Evolutionary conservation across 1,140 invertebrate species (phyloP).

Genomic region (Anadara kagoshimensis): DNA sequence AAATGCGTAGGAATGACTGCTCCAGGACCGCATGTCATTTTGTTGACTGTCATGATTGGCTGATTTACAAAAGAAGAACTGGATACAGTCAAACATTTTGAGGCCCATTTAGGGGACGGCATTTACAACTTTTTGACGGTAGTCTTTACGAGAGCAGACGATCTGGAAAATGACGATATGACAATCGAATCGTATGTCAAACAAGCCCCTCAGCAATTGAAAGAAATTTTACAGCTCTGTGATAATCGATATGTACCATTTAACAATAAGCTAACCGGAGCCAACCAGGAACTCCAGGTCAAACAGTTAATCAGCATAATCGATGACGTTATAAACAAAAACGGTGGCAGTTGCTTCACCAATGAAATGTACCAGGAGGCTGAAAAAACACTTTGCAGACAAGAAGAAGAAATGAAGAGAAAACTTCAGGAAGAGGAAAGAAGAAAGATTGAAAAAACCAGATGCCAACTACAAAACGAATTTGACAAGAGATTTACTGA

Average conservation of each 20-base stretch:
- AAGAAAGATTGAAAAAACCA: neutral
- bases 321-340: neutral
- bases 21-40: constrained; percentile 42
- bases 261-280: neutral
- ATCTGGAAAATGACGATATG: constrained; percentile 1
- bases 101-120: constrained; percentile 10
- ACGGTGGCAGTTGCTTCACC: constrained; percentile 15
- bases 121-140: constrained; percentile 16
- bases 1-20: constrained; percentile 38
- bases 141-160: constrained; percentile 25
- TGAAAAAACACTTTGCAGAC: neutral
- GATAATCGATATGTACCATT: constrained; percentile 13
- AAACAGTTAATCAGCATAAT: neutral
- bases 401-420: neutral
- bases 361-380: constrained; percentile 13
- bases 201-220: neutral
- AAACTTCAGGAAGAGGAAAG: neutral
- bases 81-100: constrained; percentile 19
- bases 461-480: neutral
- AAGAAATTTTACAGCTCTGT: constrained; percentile 3
- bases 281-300: neutral
- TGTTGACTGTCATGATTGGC: constrained; percentile 28
- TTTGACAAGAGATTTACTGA: neutral
- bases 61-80: constrained; percentile 34
- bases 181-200: neutral